Evolutionary conservation across 2,113 vertebrate species (phyloP).

Genomic region (Oncorhynchus gorbuscha): DNA sequence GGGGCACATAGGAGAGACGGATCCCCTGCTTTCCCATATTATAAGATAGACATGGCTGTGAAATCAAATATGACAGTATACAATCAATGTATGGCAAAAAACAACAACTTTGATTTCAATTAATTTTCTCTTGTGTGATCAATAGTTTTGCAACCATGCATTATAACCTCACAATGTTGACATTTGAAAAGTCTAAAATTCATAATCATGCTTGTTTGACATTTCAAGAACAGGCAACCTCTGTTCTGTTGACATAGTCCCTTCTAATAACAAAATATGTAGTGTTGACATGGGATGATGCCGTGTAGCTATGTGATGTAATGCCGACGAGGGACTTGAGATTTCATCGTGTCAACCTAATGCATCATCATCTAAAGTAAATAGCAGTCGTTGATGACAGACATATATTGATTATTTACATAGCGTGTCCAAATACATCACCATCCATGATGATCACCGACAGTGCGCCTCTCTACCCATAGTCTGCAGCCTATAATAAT

Average conservation of each 20-base stretch:
- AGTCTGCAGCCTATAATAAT: conserved; percentile 8
- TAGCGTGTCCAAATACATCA: background rate
- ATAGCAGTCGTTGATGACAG: conserved; percentile 1
- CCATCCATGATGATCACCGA: background rate
- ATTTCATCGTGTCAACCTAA: background rate
- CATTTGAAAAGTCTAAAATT: too few species aligned
- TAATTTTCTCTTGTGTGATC: too few species aligned
- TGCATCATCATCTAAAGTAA: background rate
- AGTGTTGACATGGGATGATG: conserved; percentile 53
- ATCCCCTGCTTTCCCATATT: background rate
- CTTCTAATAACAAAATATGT: conserved; percentile 7
- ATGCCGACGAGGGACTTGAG: conserved; percentile 30
- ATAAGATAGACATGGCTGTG: background rate
- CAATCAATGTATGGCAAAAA: background rate
- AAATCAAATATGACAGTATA: background rate
- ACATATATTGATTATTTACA: background rate
- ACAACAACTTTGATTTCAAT: too few species aligned
- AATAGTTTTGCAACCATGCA: too few species aligned
- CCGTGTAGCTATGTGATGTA: conserved; percentile 44
- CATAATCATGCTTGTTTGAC: background rate
- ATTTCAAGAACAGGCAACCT: background rate
- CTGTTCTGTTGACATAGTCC: background rate
- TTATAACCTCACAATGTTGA: background rate
- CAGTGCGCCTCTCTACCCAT: background rate
- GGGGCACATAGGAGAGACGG: background rate